Evolutionary conservation across 2,113 vertebrate species (phyloP).

Genomic region (Cebidichthys violaceus): DNA sequence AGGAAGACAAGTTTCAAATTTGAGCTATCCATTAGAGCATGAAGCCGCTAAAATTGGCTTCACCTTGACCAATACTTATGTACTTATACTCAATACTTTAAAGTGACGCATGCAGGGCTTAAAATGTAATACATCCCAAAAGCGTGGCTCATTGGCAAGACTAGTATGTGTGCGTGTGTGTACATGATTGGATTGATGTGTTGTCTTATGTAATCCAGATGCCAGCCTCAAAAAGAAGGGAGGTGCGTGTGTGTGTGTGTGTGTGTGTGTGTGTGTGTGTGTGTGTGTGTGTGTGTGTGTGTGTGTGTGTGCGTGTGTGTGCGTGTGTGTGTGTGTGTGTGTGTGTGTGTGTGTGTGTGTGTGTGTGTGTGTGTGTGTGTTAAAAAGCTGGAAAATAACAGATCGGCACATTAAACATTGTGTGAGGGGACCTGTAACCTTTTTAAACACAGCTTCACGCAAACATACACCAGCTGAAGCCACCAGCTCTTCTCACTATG

Average conservation of each 20-base stretch:
- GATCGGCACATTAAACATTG: not conserved
- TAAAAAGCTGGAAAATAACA: not conserved
- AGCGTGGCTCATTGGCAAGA: not conserved
- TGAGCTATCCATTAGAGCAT: not conserved
- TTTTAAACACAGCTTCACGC: conserved; percentile 7
- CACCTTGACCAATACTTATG: not conserved
- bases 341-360: not conserved
- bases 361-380: not conserved
- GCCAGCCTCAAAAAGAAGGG: not conserved
- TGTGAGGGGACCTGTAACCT: not conserved
- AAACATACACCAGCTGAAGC: not conserved
- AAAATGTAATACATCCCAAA: not conserved
- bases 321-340: not conserved
- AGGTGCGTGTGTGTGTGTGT: too few relatives aligned
- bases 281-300: not conserved
- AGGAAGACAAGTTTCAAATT: not conserved
- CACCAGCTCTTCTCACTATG: not conserved
- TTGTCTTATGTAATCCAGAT: not conserved
- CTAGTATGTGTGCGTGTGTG: not conserved
- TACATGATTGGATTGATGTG: not conserved
- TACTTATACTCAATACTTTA: not conserved
- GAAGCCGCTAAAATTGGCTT: not conserved
- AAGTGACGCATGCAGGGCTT: not conserved
- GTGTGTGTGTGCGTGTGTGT: not conserved
- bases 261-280: not conserved